A percentile compares a stretch with the other conserved stretches of the same genome.
These are phyloP conservation scores for Mustela lutreola DNA, from an alignment of 2,113 vertebrate genomes.

Conservation along the genomic window DNA sequence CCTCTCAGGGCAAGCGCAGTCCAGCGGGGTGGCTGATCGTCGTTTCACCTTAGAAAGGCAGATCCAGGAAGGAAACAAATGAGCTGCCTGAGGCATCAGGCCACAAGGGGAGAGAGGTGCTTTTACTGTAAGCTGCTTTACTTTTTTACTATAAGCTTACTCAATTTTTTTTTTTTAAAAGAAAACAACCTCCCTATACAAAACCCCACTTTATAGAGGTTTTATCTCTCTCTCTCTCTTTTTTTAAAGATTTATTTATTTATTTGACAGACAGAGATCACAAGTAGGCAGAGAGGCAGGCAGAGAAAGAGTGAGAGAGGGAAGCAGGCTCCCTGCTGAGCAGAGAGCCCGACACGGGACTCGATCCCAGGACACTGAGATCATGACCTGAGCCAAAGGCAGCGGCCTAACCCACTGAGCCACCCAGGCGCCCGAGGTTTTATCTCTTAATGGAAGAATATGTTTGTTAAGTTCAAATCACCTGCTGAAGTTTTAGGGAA, in stretches of 20 bases:
- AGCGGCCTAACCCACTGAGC: too few relatives aligned
- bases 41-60: neutral
- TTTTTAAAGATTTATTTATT: too few relatives aligned
- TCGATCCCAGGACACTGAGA: too few relatives aligned
- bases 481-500: slow-evolving; percentile 26
- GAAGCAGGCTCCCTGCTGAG: too few relatives aligned
- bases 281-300: too few relatives aligned
- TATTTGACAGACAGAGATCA: too few relatives aligned
- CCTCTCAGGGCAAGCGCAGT: neutral
- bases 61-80: neutral
- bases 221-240: neutral
- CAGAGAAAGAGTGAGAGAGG: too few relatives aligned
- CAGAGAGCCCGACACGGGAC: too few relatives aligned
- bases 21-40: neutral
- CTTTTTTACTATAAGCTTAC: neutral
- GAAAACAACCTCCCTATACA: neutral
- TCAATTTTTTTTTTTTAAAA: neutral
- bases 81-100: neutral
- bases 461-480: slow-evolving; percentile 19
- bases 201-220: neutral
- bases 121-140: neutral
- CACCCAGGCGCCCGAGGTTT: neutral
- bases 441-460: neutral
- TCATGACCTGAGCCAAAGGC: too few relatives aligned
- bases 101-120: neutral